Evolutionary conservation across 2,113 vertebrate species (phyloP).

Genomic region (Antigone vipio): DNA sequence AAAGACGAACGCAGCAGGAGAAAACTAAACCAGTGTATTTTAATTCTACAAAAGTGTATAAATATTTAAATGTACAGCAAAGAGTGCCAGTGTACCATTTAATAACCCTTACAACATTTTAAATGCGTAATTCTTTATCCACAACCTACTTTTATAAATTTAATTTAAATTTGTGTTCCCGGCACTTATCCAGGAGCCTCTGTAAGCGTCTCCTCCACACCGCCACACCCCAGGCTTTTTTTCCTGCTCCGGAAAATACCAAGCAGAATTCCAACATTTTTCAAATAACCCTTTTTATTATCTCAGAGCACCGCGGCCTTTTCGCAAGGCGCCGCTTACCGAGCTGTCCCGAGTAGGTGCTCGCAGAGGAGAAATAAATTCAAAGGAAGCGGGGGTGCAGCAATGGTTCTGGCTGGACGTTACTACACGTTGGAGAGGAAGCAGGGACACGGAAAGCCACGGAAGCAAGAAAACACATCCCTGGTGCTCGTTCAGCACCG

Average conservation of each 20-base stretch:
- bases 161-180: neutral
- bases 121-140: slow-evolving; percentile 60
- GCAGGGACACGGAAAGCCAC: neutral
- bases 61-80: slow-evolving; percentile 75
- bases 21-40: slow-evolving; percentile 72
- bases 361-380: neutral
- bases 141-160: slow-evolving; percentile 68
- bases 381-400: neutral
- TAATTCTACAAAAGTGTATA: slow-evolving; percentile 82
- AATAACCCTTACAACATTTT: slow-evolving; percentile 69
- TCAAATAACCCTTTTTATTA: no score
- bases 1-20: slow-evolving; percentile 17
- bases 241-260: neutral
- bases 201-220: neutral
- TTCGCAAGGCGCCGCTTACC: neutral
- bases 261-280: neutral
- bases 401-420: neutral
- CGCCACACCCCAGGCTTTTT: neutral
- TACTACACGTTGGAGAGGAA: neutral
- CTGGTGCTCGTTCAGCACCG: neutral
- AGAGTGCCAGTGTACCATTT: slow-evolving; percentile 70
- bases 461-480: neutral
- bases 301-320: neutral
- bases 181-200: neutral
- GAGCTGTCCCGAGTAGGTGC: neutral